Percentiles rank a stretch among this genome's conserved stretches.
Evolutionary conservation across 2,888 invertebrate species (phyloP).

Genomic region (Entomobrya multifasciata): DNA sequence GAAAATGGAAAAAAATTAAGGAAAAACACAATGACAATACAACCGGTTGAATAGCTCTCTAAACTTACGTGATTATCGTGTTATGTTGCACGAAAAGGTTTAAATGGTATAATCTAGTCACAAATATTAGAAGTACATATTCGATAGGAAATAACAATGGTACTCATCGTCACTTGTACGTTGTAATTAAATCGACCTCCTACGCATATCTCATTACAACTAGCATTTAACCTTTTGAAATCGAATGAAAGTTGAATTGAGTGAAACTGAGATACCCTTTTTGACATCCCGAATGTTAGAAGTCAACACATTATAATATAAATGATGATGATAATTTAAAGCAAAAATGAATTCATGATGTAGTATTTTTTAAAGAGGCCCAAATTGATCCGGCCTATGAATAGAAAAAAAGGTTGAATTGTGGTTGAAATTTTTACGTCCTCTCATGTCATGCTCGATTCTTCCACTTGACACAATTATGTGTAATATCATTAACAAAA

Average conservation of each 20-base stretch:
- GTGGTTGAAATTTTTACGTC: too few species aligned
- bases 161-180: not conserved
- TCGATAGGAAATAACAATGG: not conserved
- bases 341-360: not conserved
- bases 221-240: not conserved
- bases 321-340: not conserved
- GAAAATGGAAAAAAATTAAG: constrained; percentile 8
- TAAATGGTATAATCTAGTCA: not conserved
- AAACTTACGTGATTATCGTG: constrained; percentile 20
- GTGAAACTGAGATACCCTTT: too few species aligned
- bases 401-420: not conserved
- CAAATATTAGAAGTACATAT: not conserved
- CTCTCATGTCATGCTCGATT: too few species aligned
- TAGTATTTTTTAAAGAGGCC: not conserved
- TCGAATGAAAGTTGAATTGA: not conserved
- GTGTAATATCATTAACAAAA: not conserved
- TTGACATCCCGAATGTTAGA: too few species aligned
- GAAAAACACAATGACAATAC: constrained; percentile 25
- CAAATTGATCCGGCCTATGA: not conserved
- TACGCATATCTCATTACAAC: not conserved
- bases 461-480: too few species aligned
- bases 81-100: not conserved
- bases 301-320: not conserved
- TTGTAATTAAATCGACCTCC: not conserved
- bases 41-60: constrained; percentile 2